Conservation (phyloP, 2,113 vertebrate species). For the Pelecanoides urinatrix region DNA sequence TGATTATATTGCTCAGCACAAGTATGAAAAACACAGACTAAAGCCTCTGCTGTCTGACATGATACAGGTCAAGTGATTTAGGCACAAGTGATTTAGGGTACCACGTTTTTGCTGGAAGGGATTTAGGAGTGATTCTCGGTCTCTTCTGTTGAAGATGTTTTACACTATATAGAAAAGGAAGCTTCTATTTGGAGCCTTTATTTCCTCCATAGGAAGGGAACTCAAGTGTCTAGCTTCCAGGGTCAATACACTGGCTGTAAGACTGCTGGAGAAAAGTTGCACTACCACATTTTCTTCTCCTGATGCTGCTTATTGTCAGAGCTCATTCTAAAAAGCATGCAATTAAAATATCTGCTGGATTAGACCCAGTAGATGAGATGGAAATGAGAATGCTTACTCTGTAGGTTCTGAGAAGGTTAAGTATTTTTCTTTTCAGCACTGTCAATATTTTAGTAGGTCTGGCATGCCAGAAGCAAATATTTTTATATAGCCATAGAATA, state of each 20-base stretch:
- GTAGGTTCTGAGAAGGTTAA: neutral
- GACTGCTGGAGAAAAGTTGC: neutral
- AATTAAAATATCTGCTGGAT: neutral
- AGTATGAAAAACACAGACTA: neutral
- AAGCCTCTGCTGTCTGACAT: neutral
- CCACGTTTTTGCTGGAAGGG: neutral
- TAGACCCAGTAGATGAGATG: neutral
- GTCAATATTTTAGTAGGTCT: neutral
- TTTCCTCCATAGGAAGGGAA: neutral
- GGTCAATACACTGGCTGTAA: neutral
- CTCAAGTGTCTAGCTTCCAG: neutral
- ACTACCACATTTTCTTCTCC: neutral
- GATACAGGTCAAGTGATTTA: neutral
- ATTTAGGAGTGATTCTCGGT: neutral
- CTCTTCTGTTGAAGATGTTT: neutral
- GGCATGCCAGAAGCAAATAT: neutral
- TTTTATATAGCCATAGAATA: neutral
- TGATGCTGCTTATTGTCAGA: neutral
- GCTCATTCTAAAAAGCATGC: neutral
- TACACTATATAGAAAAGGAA: neutral
- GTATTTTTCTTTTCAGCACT: neutral
- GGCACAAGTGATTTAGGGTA: neutral
- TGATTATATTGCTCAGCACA: accelerated
- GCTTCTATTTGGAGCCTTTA: neutral
- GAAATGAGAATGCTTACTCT: neutral